phyloP scores from a whole-genome alignment of 1,140 invertebrate genomes.

The Philotrypesis tridentata region DNA sequence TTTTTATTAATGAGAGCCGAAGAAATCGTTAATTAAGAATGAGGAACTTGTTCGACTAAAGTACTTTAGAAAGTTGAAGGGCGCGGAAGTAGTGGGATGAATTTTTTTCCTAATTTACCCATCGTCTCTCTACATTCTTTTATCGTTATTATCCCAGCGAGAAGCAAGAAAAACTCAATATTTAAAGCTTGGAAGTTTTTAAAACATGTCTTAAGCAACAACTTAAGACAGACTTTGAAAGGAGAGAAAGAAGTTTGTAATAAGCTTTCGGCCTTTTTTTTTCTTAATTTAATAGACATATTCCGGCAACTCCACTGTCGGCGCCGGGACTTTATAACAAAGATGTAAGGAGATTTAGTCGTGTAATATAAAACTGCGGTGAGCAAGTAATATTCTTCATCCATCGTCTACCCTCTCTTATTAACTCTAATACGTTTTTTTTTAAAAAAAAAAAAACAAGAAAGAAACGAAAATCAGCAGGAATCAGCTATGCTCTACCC shows the following conservation, averaged over 20 bases:
- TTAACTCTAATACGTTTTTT: background rate
- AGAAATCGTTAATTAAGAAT: no score
- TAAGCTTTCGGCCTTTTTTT: background rate
- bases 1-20: no score
- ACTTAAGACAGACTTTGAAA: background rate
- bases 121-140: background rate
- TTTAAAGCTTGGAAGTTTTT: background rate
- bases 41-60: no score
- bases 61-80: no score
- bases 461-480: no score
- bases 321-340: background rate
- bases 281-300: background rate
- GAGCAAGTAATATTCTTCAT: background rate
- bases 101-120: no score
- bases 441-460: no score
- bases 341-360: background rate
- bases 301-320: background rate
- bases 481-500: no score
- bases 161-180: background rate
- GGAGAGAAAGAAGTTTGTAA: background rate
- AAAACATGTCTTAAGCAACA: background rate
- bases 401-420: background rate
- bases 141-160: background rate
- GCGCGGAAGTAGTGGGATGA: background rate
- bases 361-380: background rate